Evolutionary conservation across 2,797 vertebrate genomes (phyloP).

Genomic region (Diplodus puntazzo): DNA sequence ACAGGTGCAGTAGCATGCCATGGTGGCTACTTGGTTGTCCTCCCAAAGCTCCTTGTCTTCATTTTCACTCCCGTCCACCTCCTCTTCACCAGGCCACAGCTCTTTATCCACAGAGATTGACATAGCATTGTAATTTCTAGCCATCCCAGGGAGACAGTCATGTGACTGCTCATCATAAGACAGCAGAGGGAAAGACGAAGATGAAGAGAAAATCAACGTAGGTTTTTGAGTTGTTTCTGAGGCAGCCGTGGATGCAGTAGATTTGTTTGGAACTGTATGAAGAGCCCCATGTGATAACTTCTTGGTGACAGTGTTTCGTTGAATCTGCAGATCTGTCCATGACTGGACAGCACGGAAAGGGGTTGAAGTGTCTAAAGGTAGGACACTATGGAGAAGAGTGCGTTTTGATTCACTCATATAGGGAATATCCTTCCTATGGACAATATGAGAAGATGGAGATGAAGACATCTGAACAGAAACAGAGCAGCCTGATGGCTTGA

Average conservation of each 20-base stretch:
- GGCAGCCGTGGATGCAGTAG: neutral
- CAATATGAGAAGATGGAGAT: constrained; percentile 71
- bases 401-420: constrained; percentile 38
- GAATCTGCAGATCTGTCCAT: constrained; percentile 64
- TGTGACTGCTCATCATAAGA: constrained; percentile 24
- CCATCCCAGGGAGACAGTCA: constrained; percentile 11
- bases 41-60: constrained; percentile 59
- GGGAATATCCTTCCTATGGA: constrained; percentile 68
- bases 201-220: constrained; percentile 20
- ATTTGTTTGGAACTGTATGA: neutral
- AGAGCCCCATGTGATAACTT: constrained; percentile 22
- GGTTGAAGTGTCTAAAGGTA: constrained; percentile 62
- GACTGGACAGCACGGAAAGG: constrained; percentile 69
- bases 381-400: neutral
- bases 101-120: constrained; percentile 64
- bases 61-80: constrained; percentile 16
- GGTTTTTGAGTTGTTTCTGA: constrained; percentile 17
- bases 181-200: constrained; percentile 25
- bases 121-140: constrained; percentile 3
- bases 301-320: constrained; percentile 49
- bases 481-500: constrained; percentile 60
- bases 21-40: constrained; percentile 14
- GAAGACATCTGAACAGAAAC: constrained; percentile 87
- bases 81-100: constrained; percentile 50
- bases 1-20: constrained; percentile 63